A percentile compares a stretch with the other conserved stretches of the same genome.
phyloP scores from a whole-genome alignment of 1,140 invertebrate genomes.

The Lasioglossum baleicum region DNA sequence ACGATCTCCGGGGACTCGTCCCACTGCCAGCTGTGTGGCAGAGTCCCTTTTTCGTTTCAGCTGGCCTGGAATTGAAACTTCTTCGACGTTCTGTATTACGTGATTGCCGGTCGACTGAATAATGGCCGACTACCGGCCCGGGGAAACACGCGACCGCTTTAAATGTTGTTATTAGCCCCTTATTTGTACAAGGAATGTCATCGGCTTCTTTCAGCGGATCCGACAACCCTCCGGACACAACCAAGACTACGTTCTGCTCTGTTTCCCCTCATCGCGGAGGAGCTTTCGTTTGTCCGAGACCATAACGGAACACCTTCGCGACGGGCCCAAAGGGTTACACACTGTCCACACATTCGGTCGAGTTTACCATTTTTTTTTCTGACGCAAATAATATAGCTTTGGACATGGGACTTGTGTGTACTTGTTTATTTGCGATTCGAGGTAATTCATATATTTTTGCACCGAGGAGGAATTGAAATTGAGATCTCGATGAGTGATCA shows the following conservation, averaged over 20 bases:
- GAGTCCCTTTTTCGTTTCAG: slow-evolving; percentile 1
- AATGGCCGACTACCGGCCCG: slow-evolving; percentile 35
- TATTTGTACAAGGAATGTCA: slow-evolving; percentile 46
- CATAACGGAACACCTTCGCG: too few relatives aligned
- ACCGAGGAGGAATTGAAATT: too few relatives aligned
- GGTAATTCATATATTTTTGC: too few relatives aligned
- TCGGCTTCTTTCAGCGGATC: slow-evolving; percentile 34
- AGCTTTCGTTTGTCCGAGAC: too few relatives aligned
- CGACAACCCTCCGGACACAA: slow-evolving; percentile 11
- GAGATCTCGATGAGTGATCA: too few relatives aligned
- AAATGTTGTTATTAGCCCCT: slow-evolving; percentile 44
- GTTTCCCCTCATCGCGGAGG: slow-evolving; percentile 6
- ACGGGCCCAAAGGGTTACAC: too few relatives aligned
- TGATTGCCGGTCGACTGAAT: slow-evolving; percentile 29
- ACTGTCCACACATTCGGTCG: too few relatives aligned
- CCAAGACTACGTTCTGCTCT: slow-evolving; percentile 13
- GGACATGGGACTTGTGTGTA: too few relatives aligned
- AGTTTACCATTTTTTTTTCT: too few relatives aligned
- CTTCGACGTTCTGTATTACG: slow-evolving; percentile 15
- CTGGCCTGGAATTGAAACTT: slow-evolving; percentile 9
- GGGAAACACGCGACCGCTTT: slow-evolving; percentile 34
- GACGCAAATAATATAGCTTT: too few relatives aligned
- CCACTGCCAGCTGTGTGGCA: neutral
- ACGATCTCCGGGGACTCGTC: neutral
- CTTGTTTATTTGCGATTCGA: too few relatives aligned